phyloP scores from a whole-genome alignment of 2,113 vertebrate genomes.

The Saiga tatarica region DNA sequence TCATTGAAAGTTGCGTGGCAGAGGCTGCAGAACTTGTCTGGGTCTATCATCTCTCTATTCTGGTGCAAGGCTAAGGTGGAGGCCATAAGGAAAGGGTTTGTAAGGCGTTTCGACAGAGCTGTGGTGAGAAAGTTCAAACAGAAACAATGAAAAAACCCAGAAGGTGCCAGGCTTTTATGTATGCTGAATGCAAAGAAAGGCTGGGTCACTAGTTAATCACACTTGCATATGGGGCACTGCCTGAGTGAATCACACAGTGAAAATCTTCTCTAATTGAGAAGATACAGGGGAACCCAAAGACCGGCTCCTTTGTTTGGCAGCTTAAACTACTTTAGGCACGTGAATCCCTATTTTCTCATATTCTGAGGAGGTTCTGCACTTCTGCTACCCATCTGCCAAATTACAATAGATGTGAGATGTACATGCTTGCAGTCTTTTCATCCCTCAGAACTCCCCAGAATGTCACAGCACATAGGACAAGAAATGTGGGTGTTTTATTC shows the following conservation, averaged over 20 bases:
- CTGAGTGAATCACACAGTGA: neutral
- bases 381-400: neutral
- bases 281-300: neutral
- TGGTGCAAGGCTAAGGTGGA: constrained; percentile 72
- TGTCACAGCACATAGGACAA: neutral
- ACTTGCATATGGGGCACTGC: neutral
- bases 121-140: constrained; percentile 65
- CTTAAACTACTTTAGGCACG: neutral
- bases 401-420: neutral
- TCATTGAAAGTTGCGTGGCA: constrained; percentile 98
- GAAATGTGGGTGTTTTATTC: neutral
- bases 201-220: neutral
- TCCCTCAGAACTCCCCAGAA: neutral
- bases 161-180: constrained; percentile 5
- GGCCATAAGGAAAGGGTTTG: constrained; percentile 65
- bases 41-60: constrained; percentile 80
- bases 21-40: constrained; percentile 94
- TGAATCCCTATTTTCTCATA: neutral
- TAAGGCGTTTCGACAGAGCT: constrained; percentile 75
- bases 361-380: neutral
- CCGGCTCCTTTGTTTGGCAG: neutral
- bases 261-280: neutral
- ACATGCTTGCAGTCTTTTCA: neutral
- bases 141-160: constrained; percentile 60
- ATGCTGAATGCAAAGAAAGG: constrained; percentile 16